Evolutionary conservation across 2,797 vertebrate species (phyloP), one percentile per base, ranked within the genome.

Genomic region (Scleropages formosus): DNA sequence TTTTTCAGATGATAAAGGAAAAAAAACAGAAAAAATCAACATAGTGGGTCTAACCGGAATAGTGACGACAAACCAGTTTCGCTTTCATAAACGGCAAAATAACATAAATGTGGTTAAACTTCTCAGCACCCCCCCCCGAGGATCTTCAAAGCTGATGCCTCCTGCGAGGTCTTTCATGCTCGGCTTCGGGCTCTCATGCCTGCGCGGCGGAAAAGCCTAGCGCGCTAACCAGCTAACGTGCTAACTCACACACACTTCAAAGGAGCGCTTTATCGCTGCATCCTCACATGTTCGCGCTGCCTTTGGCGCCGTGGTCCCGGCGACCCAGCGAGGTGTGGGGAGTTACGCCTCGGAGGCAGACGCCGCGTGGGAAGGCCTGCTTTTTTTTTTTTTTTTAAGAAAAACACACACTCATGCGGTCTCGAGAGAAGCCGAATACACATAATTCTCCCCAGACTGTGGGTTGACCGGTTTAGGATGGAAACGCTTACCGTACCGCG

Each of bases 341-440:
- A 79, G 77, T 73, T 80, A 77, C 71, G 78, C 72, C 75, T 78
- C 75, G 73, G 44, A 78, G 53, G 49, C 78, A 53, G 66, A 46
- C 44, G 20, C 53, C 78, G 80, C 80, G 81, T 81, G 75, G 82
- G 80, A 75, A 81, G 81, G 61, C 72, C 79, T 73, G 4, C 63
- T 13, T 49, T 47, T n/a, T 31, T 15, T 67, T 67, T 31, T 49
- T 68, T 68, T 58, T 24, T 71, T 47, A 51, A 26, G 78, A 82
- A 81, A 65, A 53, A 59, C 46, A 70, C 59, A 70, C 11, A 62
- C 59, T 71, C 68, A 63, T 44, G 71, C n/a, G 58, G 71, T 73
- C 71, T 73, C 71, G 73, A 9, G 13, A 60, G 24, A 39, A 71
- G 49, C 26, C 31, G 64, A 63, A 74, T 51, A 15, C 26, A 24